Evolutionary conservation across 1,140 invertebrate genomes (phyloP), one percentile per base, ranked within the genome.

Genomic region (Stratiolaelaps scimitus): DNA sequence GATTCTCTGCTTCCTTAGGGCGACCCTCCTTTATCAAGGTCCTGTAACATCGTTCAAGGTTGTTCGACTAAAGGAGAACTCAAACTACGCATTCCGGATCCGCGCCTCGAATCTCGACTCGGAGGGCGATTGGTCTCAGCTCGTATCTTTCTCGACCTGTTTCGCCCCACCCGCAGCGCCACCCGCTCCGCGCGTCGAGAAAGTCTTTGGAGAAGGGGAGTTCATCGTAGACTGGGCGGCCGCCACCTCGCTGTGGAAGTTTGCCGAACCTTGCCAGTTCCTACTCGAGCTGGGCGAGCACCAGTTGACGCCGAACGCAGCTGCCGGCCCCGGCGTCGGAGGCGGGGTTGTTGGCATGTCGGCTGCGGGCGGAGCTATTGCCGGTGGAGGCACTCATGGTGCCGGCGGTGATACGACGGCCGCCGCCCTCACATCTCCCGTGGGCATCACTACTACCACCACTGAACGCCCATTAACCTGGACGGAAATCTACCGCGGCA

Each of bases 91-190:
- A 71, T 91, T 92, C 76, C 80, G 87, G 65, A 87, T 92, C 71
- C 85, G 81, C 70, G 88, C 88, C 46, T 81, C 82, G 65, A 90
- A 88, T 75, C 84, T 86, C 73, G 87, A 86, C 44, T 88, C 89
- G 1, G 80, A 84, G 70, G 88, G 89, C 23, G 82, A 83, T 17
- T 88, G 82, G 76, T 87, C 86, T 1, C 79, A 81, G 65, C 78
- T 82, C 23, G 81, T 81, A 71, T 76, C 79, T 60, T 87, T 84
- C 71, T 77, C 76, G 64, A 91, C 88, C n/a, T 60, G 53, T 60
- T 60, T 60, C 53, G 53, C 53, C 26, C 53, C 53, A 26, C 53
- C 53, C 13, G 34, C 26, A 15, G 53, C 53, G 2, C 53, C 53
- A 26, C 53, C 70, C 78, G 77, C 81, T 56, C 82, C 83, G 10